Base-by-base conservation (phyloP, 2,797 vertebrate species). In the Cyprinodon diabolis region DNA sequence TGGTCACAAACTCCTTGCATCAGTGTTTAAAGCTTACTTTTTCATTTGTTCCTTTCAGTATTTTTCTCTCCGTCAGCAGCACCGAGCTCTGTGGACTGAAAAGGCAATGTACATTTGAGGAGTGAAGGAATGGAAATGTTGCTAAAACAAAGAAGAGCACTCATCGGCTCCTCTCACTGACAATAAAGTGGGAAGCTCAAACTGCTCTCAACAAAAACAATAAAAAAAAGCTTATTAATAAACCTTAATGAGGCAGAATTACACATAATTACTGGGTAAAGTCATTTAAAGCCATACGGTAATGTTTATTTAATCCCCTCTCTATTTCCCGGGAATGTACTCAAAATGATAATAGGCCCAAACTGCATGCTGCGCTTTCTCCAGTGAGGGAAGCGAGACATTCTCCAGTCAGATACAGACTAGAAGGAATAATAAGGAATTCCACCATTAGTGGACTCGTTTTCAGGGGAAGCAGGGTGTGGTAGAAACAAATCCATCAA, bases 271-370 rank as follows among this genome's bases (percentile, higher is more conserved):
- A 92, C 87, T 84, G 73, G 63, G 86, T 79, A 89, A 89, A 91
- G 83, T 75, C 84, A 90, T 91, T 91, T 81, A 79, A 75, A 88
- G 81, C 85, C 83, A 85, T 85, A 85, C 78, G n/a, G 87, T 84
- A 86, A 86, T 90, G 87, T 76, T 88, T 86, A 82, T 89, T 86
- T 84, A 88, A 89, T 87, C 82, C 79, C 79, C 72, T 86, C 79
- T 88, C 78, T 78, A 68, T 86, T 88, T 91, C 80, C 68, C 58
- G 78, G 92, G 90, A 92, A 92, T 93, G 91, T 87, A 80, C 90
- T 89, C 80, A 89, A 85, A 67, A 30, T 70, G 76, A 72, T 69
- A 71, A 68, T 43, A 11, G 68, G 67, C 69, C 74, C 66, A 35
- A 76, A 82, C 76, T 78, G 54, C 67, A 56, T 6, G 15, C 45